These are phyloP conservation scores for Eulithis prunata DNA, from an alignment of 2,888 invertebrate genomes.

Conservation along the genomic window DNA sequence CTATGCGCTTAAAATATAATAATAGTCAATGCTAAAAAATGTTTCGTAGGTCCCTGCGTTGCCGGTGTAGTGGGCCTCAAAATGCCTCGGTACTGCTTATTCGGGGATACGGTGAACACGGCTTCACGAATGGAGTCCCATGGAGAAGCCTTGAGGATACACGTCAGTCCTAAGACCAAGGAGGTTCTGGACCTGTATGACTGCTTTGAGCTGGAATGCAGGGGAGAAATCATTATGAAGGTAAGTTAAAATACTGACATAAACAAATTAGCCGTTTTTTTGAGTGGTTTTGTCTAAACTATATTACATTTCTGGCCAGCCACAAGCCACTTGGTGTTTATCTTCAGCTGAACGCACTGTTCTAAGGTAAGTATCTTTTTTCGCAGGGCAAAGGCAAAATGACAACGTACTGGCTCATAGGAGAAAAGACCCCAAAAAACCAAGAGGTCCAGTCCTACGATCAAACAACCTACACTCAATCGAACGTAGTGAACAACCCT, in stretches of 20 bases:
- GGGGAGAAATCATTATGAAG: conserved; percentile 97
- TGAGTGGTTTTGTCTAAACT: too few relatives aligned
- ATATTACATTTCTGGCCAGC: too few relatives aligned
- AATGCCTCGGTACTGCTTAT: conserved; percentile 97
- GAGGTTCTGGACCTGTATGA: conserved; percentile 93
- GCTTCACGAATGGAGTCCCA: conserved; percentile 96
- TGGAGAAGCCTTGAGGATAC: conserved; percentile 95
- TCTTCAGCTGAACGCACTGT: too few relatives aligned
- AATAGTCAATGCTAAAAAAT: background rate
- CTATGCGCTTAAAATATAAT: too few relatives aligned
- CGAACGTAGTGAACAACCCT: conserved; percentile 61
- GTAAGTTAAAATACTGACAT: conserved; percentile 71
- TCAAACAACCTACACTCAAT: conserved; percentile 51
- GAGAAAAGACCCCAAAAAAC: conserved; percentile 83
- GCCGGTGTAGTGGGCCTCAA: conserved; percentile 96
- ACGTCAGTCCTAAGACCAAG: conserved; percentile 95
- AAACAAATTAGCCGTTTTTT: too few relatives aligned
- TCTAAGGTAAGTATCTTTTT: conserved; percentile 1
- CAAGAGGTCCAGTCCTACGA: conserved; percentile 50
- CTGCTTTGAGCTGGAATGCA: conserved; percentile 91
- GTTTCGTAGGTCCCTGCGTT: conserved; percentile 87
- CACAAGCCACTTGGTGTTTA: too few relatives aligned
- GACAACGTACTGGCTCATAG: conserved; percentile 94
- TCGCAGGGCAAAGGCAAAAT: conserved; percentile 94
- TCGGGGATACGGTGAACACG: conserved; percentile 96